phyloP scores from a whole-genome alignment of 2,113 vertebrate species.

The Thryonomys swinderianus region DNA sequence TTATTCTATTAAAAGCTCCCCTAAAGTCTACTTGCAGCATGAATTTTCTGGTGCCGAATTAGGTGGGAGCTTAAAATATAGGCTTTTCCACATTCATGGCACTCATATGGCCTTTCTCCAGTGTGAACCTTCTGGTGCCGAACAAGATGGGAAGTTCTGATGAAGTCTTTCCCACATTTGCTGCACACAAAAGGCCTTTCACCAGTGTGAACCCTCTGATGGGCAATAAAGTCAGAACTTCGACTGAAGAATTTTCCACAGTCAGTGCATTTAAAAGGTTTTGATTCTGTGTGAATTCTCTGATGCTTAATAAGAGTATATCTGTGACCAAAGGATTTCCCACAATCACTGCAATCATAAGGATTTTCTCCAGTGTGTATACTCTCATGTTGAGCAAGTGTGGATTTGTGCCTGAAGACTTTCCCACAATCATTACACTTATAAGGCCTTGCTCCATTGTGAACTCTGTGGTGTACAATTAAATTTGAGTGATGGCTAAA shows the following conservation, averaged over 20 bases:
- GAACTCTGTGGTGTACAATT: conserved; percentile 75
- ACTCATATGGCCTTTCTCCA: conserved; percentile 72
- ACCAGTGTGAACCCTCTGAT: conserved; percentile 76
- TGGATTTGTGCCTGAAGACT: conserved; percentile 74
- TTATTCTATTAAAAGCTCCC: background rate
- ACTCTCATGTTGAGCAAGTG: conserved; percentile 76
- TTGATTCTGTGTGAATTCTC: conserved; percentile 69
- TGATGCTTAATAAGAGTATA: conserved; percentile 72
- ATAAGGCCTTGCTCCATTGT: conserved; percentile 71
- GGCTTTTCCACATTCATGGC: conserved; percentile 71
- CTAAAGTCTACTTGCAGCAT: conserved; percentile 53
- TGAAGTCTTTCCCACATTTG: conserved; percentile 76
- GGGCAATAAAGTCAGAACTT: conserved; percentile 74
- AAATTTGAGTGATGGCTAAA: conserved; percentile 78
- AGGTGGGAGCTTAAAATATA: conserved; percentile 72
- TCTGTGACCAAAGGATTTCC: conserved; percentile 71
- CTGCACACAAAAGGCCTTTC: conserved; percentile 77
- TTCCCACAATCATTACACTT: conserved; percentile 71
- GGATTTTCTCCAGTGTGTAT: conserved; percentile 74
- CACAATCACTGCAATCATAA: conserved; percentile 67
- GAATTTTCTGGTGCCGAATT: conserved; percentile 68
- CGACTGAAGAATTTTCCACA: conserved; percentile 72
- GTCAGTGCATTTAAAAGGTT: conserved; percentile 68
- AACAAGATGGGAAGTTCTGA: conserved; percentile 75
- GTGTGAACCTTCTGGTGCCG: conserved; percentile 72